Base-by-base conservation (phyloP, 2,797 vertebrate genomes). In the Echiichthys vipera region DNA sequence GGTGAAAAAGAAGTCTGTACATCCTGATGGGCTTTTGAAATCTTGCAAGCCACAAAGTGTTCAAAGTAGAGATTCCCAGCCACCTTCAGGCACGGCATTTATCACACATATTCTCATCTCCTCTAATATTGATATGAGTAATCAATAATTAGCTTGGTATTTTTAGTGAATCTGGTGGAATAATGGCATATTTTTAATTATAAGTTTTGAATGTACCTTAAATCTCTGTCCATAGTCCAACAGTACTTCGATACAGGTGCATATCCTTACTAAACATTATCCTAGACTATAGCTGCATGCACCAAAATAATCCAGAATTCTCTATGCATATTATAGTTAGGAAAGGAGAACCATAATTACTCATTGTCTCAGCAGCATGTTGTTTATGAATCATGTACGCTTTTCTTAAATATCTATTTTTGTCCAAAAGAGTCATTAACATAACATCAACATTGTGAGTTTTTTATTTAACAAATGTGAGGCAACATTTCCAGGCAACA, bases 371-470 rank as follows among this genome's bases (percentile, higher is more conserved):
- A 83, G 77, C 83, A 79, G 78, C 76, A 73, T 78, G 71, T 54
- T 66, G 67, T 66, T 30, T 37, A 75, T 89, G 85, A 90, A 78
- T 89, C 84, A 89, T 77, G 56, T 54, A 67, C 64, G 80, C 78
- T 88, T 81, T 80, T n/a, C n/a, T 63, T 86, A 84, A 86, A 70
- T 3, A 7, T 46, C 45, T 55, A 55, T 68, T 67, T 67, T 67
- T 77, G 53, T 73, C 61, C n/a, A n/a, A n/a, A 73, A 58, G 54
- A 34, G n/a, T 77, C 74, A 80, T 74, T 7, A 20, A 22, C 13
- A 32, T 84, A 77, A 34, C 12, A 36, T 13, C 4, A 20, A 14
- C n/a, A n/a, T n/a, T n/a, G n/a, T 32, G 1, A 14, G 0, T 43
- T 59, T 43, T 29, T 58, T 22, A 40, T n/a, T n/a, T 30, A 59